Percentiles rank a stretch among this genome's conserved stretches.
phyloP scores from a whole-genome alignment of 2,113 vertebrate genomes.

The Rousettus leschenaultii region DNA sequence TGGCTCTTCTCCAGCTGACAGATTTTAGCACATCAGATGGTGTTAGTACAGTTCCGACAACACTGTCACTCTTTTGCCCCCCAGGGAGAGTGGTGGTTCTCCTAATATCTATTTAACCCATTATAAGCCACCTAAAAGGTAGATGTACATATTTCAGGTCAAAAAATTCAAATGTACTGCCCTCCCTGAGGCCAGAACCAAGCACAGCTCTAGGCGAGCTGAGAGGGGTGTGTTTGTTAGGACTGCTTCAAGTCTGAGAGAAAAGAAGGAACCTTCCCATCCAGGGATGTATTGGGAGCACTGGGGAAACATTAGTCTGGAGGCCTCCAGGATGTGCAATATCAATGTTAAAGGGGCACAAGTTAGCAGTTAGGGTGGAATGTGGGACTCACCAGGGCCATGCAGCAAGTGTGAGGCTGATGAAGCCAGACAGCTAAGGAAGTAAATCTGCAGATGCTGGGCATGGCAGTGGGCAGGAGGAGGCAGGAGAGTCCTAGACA shows the following conservation, averaged over 20 bases:
- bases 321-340: not conserved
- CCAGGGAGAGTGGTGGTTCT: not conserved
- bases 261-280: not conserved
- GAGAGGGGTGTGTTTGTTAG: not conserved
- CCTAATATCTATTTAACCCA: not conserved
- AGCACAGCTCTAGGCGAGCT: not conserved
- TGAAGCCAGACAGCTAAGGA: not conserved
- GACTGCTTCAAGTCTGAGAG: not conserved
- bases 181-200: not conserved
- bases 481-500: not conserved
- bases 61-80: not conserved
- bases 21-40: not conserved
- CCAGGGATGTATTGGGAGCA: not conserved
- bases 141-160: not conserved
- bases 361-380: not conserved
- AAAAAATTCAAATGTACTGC: not conserved
- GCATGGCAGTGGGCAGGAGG: not conserved
- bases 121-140: not conserved
- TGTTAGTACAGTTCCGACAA: not conserved
- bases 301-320: not conserved
- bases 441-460: not conserved
- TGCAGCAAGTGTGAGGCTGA: not conserved
- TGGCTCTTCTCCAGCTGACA: not conserved
- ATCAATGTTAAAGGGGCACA: not conserved
- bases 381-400: not conserved